Evolutionary conservation across 1,140 invertebrate genomes (phyloP).

Genomic region (Vollenhovia emeryi): DNA sequence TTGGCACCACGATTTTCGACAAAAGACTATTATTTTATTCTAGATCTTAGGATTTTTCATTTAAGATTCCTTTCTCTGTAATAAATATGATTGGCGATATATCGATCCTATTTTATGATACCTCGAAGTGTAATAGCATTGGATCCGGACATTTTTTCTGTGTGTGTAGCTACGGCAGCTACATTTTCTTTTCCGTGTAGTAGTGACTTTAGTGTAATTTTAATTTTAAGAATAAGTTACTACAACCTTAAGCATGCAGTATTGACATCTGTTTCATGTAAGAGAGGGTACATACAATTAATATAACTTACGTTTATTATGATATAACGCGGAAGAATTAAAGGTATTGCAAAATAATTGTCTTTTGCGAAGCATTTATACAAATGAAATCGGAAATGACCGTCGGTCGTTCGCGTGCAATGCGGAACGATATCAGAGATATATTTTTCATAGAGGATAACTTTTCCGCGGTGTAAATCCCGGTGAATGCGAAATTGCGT

Average conservation of each 20-base stretch:
- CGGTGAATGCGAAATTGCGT: constrained; percentile 34
- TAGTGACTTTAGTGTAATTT: neutral
- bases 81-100: too few relatives aligned
- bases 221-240: neutral
- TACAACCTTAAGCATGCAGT: too few relatives aligned
- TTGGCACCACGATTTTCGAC: too few relatives aligned
- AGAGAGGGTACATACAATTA: neutral
- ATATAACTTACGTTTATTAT: neutral
- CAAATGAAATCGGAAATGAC: neutral
- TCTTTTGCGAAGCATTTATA: neutral
- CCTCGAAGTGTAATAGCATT: too few relatives aligned
- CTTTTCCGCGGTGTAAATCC: constrained; percentile 2
- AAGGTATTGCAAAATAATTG: neutral
- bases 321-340: neutral
- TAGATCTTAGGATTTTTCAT: too few relatives aligned
- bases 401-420: neutral
- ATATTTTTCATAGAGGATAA: neutral
- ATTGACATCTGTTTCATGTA: neutral
- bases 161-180: too few relatives aligned
- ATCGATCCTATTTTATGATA: too few relatives aligned
- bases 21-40: too few relatives aligned
- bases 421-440: neutral
- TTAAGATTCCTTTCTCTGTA: too few relatives aligned
- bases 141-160: too few relatives aligned
- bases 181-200: too few relatives aligned